Evolutionary conservation across 2,113 vertebrate genomes (phyloP).

Genomic region (Salvelinus sp.): DNA sequence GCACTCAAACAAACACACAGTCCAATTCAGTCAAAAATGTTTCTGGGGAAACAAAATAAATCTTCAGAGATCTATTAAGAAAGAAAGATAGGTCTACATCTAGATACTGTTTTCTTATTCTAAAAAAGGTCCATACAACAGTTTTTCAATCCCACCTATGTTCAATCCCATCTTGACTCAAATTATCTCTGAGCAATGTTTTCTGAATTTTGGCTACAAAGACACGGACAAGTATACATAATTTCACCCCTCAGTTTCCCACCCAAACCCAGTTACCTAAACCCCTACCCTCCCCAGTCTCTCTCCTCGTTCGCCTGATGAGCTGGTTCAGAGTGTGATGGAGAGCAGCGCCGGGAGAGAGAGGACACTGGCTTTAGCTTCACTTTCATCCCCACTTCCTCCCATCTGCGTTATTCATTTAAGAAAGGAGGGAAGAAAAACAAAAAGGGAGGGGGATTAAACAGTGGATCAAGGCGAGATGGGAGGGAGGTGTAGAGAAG

Average conservation of each 20-base stretch:
- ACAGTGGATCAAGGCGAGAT: conserved; percentile 55
- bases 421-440: conserved; percentile 48
- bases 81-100: too few species aligned
- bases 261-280: neutral
- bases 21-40: too few species aligned
- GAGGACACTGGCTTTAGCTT: conserved; percentile 54
- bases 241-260: neutral
- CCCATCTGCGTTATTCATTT: conserved; percentile 70
- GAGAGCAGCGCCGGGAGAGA: conserved; percentile 44
- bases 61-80: too few species aligned
- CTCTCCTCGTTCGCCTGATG: neutral
- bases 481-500: conserved; percentile 25
- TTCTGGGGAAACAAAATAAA: too few species aligned
- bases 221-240: neutral
- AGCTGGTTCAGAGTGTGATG: conserved; percentile 2
- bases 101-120: too few species aligned
- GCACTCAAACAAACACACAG: neutral
- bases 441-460: conserved; percentile 45
- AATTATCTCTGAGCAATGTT: too few species aligned
- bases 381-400: conserved; percentile 62
- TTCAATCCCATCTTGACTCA: too few species aligned
- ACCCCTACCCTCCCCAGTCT: neutral
- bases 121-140: too few species aligned
- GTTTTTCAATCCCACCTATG: too few species aligned
- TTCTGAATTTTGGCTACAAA: too few species aligned